These are phyloP conservation scores for Tauraco erythrolophus DNA, from an alignment of 2,113 vertebrate species.

Conservation along the genomic window DNA sequence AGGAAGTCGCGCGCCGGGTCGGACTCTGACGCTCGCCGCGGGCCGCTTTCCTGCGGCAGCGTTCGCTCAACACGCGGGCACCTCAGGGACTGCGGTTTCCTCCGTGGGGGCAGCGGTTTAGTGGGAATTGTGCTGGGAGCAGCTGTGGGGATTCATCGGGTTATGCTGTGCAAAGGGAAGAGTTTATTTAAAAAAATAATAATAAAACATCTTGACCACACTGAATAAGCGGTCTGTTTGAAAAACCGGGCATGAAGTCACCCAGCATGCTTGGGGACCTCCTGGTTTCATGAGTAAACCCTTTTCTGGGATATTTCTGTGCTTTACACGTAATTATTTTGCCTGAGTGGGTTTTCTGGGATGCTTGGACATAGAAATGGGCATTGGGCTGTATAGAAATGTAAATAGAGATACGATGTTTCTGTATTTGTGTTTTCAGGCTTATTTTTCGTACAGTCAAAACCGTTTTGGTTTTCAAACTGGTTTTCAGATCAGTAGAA, in stretches of 20 bases:
- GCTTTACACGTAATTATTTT: accelerated
- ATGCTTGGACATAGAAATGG: accelerated
- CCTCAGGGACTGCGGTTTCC: not conserved
- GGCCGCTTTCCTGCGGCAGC: not conserved
- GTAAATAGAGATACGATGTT: accelerated
- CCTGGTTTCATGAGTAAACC: not conserved
- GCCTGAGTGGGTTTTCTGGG: not conserved
- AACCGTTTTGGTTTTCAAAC: not conserved
- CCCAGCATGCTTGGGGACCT: accelerated
- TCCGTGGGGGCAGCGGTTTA: not conserved
- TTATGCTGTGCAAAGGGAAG: not conserved
- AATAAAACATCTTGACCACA: not conserved
- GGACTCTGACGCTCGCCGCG: not conserved
- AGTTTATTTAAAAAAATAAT: not conserved
- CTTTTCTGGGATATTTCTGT: accelerated
- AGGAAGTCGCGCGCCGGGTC: not conserved
- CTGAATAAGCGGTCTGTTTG: not conserved
- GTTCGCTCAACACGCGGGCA: not conserved
- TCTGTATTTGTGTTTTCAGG: not conserved
- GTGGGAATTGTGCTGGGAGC: not conserved
- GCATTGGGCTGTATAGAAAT: not conserved
- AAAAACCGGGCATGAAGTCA: not conserved
- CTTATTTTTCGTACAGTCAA: not conserved
- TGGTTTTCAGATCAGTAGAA: not conserved
- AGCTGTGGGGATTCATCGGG: accelerated